Evolutionary conservation across 2,797 vertebrate genomes (phyloP), one percentile per base, ranked within the genome.

Genomic region (Enteromius anoplus): DNA sequence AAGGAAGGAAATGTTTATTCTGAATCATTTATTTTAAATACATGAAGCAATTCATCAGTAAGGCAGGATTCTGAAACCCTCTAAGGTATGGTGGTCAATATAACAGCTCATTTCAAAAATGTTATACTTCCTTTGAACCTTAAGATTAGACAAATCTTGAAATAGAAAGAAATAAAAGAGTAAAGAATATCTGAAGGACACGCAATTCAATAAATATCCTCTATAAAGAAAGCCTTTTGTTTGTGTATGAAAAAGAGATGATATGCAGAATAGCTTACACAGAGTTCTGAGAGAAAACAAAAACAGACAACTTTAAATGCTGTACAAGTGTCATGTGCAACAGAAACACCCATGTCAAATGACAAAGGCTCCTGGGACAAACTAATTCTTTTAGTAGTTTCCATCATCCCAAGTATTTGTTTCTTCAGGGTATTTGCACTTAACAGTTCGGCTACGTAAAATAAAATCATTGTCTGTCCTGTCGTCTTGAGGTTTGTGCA

Each of bases 1-100:
- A 75, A 53, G 11, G 1, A 15, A n/a, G 32, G n/a, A 15, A 23
- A n/a, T 34, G 7, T 81, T 81, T 73, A 64, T 81, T 73, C 26
- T 40, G 51, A 81, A 73, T 49, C 4, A 34, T 32, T 80, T 45
- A 70, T 1, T 55, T 23, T 3, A 80, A 26, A 79, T 0, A 26
- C 65, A 80, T 11, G 21, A n/a, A 47, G 26, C 19, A 21, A 73
- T 64, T 34, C 40, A 26, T 23, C 21, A 73, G 1, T 51, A 81
- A 64, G 55, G 55, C 29, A 34, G 11, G 12, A 34, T 37, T 66
- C 68, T 72, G 55, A 62, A 72, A 53, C 23, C 47, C 19, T 26
- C 19, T 37, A 55, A 75, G 29, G 32, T 49, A 37, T 37, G 1
- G 62, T 37, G 21, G 12, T 34, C 2, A 1, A 23, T 11, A 62